Base-by-base conservation (phyloP, 2,888 invertebrate genomes). In the Bugulina stolonifera region DNA sequence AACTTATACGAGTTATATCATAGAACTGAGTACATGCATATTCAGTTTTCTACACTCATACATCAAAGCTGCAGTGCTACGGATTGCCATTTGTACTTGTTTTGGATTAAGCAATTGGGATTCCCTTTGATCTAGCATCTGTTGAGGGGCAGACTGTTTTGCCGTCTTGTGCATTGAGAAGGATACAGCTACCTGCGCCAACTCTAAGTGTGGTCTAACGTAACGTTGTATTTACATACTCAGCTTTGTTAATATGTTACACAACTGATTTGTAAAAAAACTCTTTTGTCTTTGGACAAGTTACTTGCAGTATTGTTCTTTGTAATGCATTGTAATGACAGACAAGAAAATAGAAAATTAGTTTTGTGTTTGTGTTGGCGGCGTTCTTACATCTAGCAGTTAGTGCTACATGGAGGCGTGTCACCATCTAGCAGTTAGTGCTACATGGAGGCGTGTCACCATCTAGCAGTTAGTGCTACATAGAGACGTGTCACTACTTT, bases 11-110 rank as follows among this genome's bases (percentile, higher is more conserved):
- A 43, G 18, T n/a, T n/a, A n/a, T n/a, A n/a, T n/a, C n/a, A n/a
- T n/a, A n/a, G n/a, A n/a, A n/a, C n/a, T n/a, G 57, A 57, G 57
- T 25, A 57, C 57, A 57, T 57, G 57, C 25, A 25, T 25, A 57
- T 23, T 23, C 64, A 64, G 25, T 27, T 64, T 64, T 64, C 64
- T 14, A 64, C 25, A 64, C 27, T 64, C 29, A 64, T 64, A 64
- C 64, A 64, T 64, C 64, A 64, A 64, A 64, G 64, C 14, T 27
- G 34, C 18, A 27, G 27, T n/a, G n/a, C n/a, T n/a, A 32, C 3
- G n/a, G 64, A 29, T 64, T 64, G 64, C n/a, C 18, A 64, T 64
- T 32, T 64, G 64, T 64, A 34, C 64, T 64, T 64, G 64, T 64
- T 64, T 64, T 64, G 64, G 64, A 64, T 32, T 64, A 64, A 64